A percentile compares a stretch with the other conserved stretches of the same genome.
These are phyloP conservation scores for Drosophila niveifrons DNA, from an alignment of 2,888 invertebrate genomes.

Conservation along the genomic window DNA sequence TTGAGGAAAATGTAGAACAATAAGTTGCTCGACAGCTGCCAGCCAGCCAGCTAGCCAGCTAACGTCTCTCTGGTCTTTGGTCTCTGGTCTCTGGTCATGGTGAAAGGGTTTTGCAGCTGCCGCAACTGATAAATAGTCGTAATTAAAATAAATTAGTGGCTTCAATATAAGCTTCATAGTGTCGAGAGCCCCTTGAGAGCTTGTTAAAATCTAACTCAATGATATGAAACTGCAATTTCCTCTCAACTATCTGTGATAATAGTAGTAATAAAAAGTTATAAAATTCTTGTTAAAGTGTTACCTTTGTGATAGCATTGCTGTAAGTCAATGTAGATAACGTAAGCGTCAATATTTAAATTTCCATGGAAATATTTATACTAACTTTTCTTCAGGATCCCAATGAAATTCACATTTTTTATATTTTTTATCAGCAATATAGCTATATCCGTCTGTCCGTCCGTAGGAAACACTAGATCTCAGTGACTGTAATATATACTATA, in stretches of 20 bases:
- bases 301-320: neutral
- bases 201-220: neutral
- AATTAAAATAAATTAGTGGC: conserved; percentile 59
- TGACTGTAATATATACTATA: too few species aligned
- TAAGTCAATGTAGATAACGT: neutral
- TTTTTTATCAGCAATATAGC: too few species aligned
- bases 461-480: too few species aligned
- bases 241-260: neutral
- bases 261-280: neutral
- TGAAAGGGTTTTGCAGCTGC: conserved; percentile 62
- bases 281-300: neutral
- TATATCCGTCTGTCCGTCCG: too few species aligned
- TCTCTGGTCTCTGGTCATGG: conserved; percentile 36
- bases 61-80: neutral
- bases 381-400: too few species aligned
- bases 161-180: conserved; percentile 33
- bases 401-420: too few species aligned
- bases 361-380: neutral
- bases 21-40: conserved; percentile 53
- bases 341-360: too few species aligned
- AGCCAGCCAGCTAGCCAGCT: conserved; percentile 22
- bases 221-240: neutral
- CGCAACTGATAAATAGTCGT: conserved; percentile 47
- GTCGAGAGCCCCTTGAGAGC: conserved; percentile 15
- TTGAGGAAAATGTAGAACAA: conserved; percentile 68